phyloP scores from a whole-genome alignment of 2,113 vertebrate species.

The Emydocephalus ijimae region DNA sequence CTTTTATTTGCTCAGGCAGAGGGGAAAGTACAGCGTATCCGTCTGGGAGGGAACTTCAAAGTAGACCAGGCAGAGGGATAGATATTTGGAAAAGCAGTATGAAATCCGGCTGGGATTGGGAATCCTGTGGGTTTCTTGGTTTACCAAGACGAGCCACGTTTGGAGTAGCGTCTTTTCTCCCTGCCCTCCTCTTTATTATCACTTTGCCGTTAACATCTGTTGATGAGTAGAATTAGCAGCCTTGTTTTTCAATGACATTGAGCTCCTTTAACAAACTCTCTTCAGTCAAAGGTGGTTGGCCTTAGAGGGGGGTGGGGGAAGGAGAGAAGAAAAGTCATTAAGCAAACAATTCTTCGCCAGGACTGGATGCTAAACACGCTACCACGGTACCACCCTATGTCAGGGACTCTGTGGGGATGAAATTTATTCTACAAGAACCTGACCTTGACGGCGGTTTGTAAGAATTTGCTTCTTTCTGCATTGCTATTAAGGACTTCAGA shows the following conservation, averaged over 20 bases:
- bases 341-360: slow-evolving; percentile 66
- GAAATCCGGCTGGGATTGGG: slow-evolving; percentile 69
- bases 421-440: slow-evolving; percentile 59
- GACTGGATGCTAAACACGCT: slow-evolving; percentile 61
- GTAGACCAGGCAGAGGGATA: slow-evolving; percentile 67
- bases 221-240: slow-evolving; percentile 63
- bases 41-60: slow-evolving; percentile 83
- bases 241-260: slow-evolving; percentile 60
- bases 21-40: slow-evolving; percentile 72
- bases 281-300: slow-evolving; percentile 63
- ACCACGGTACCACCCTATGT: slow-evolving; percentile 22
- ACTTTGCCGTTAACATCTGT: slow-evolving; percentile 58
- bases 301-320: slow-evolving; percentile 1
- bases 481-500: slow-evolving; percentile 59
- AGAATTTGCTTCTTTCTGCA: slow-evolving; percentile 56
- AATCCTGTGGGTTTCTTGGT: slow-evolving; percentile 50
- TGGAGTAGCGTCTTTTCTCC: slow-evolving; percentile 53
- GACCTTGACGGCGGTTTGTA: slow-evolving; percentile 64
- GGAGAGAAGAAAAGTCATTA: slow-evolving; percentile 59
- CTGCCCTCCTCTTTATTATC: slow-evolving; percentile 63
- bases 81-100: slow-evolving; percentile 85
- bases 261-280: slow-evolving; percentile 63
- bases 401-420: slow-evolving; percentile 58
- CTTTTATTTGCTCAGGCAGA: slow-evolving; percentile 76
- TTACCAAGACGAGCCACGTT: slow-evolving; percentile 52